Conservation (phyloP, 2,113 vertebrate genomes). For the Corythornis madagascariensis region DNA sequence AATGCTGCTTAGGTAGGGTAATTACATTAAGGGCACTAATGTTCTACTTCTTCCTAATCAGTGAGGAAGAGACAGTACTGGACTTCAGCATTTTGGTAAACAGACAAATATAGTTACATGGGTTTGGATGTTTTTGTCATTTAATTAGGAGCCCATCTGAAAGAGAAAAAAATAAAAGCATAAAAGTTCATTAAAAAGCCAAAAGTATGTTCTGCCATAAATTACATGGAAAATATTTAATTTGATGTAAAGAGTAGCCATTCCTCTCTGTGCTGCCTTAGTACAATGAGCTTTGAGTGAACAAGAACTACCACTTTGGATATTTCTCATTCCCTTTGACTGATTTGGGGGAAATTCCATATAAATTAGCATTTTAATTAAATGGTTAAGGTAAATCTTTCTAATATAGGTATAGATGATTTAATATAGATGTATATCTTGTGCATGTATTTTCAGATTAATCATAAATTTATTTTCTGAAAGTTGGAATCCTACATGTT, state of each 20-base stretch:
- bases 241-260: not conserved
- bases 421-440: constrained; percentile 36
- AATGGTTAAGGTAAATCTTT: not conserved
- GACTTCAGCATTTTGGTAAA: not conserved
- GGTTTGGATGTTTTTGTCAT: not conserved
- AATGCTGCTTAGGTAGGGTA: not conserved
- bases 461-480: constrained; percentile 53
- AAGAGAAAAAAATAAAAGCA: not conserved
- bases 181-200: not conserved
- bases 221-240: not conserved
- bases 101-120: not conserved
- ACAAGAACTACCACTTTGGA: not conserved
- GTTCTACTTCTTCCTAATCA: not conserved
- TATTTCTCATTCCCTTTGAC: constrained; percentile 13
- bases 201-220: not conserved
- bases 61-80: not conserved
- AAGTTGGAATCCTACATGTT: constrained; percentile 34
- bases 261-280: not conserved
- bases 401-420: not conserved
- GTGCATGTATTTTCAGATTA: constrained; percentile 34
- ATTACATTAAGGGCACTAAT: not conserved
- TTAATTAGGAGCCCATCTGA: not conserved
- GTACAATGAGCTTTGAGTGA: not conserved
- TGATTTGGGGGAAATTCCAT: not conserved
- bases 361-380: constrained; percentile 57